These are phyloP conservation scores for Plagodis dolabraria DNA, from an alignment of 2,888 invertebrate species.

Conservation along the genomic window DNA sequence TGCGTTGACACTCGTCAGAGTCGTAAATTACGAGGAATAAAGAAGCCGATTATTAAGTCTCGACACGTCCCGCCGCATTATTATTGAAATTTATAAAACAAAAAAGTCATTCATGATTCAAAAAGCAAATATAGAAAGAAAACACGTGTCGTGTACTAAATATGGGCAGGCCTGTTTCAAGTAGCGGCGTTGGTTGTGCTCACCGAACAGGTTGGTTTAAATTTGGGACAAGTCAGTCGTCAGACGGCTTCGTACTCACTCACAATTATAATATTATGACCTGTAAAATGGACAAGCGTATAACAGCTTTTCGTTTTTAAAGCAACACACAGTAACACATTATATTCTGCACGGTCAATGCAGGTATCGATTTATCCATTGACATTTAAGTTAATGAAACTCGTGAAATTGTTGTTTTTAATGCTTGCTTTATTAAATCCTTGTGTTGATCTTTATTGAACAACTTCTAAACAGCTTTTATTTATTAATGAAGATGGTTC, in stretches of 20 bases:
- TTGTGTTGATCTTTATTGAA: no score
- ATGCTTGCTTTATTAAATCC: no score
- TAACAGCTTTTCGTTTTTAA: conserved; percentile 1
- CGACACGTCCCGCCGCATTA: conserved; percentile 36
- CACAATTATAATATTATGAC: conserved; percentile 27
- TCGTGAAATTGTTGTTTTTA: no score
- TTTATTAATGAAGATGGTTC: no score
- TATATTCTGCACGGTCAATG: no score
- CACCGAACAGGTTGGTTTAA: conserved; percentile 58
- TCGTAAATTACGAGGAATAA: conserved; percentile 23
- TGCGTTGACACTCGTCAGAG: conserved; percentile 17
- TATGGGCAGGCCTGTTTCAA: conserved; percentile 47
- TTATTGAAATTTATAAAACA: conserved; percentile 35
- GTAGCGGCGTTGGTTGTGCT: conserved; percentile 52
- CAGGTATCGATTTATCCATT: no score
- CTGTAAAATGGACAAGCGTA: conserved; percentile 19
- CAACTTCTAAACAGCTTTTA: no score
- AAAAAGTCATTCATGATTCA: conserved; percentile 49
- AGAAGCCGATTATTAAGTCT: conserved; percentile 35
- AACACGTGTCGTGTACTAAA: conserved; percentile 54
- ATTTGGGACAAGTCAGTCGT: conserved; percentile 48
- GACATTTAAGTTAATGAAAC: no score
- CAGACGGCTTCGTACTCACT: conserved; percentile 16
- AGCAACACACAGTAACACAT: no score
- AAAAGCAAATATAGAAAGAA: conserved; percentile 45